Base-by-base conservation (phyloP, 2,113 vertebrate genomes). In the Pterocles burchelli region DNA sequence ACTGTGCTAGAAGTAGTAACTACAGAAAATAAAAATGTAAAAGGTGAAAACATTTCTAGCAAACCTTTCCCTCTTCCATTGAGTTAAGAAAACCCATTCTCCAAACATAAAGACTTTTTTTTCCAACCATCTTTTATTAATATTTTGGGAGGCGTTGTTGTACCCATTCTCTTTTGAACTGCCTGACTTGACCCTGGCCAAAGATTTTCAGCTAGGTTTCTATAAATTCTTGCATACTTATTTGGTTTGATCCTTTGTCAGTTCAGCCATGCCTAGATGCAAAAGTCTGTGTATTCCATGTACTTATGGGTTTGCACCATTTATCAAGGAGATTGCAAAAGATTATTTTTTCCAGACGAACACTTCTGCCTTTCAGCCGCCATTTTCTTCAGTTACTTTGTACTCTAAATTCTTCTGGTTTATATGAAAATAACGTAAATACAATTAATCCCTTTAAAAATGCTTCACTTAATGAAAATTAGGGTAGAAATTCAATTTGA, bases 251-350 rank as follows among this genome's bases (percentile, higher is more conserved):
- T 61, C 9, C 20, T 59, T 55, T 48, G n/a, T 59, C 18, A 14
- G 1, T 38, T 84, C 17, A 21, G 16, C 10, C 7, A 7, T 29
- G 7, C 9, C 31, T 62, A 73, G 12, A 28, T 48, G 3, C 17
- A 85, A 34, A 89, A 58, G 1, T 33, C 12, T 55, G 3, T 81
- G 8, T 49, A 38, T 36, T 79, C 46, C 25, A 43, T 11, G 6
- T 4, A 43, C 0, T 52, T 72, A 48, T 0, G 2, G 8, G 3
- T 72, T 84, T 79, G 12, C 17, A 54, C 1, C 4, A 15, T 49
- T 95, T 78, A 72, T 63, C 15, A 38, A 81, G 19, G 11, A 21
- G 2, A 17, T 28, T 59, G 21, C 3, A 54, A 79, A 93, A 36
- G 4, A 7, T 62, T 2, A 1, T 43, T 54, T 33, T 92, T 89